Evolutionary conservation across 2,113 vertebrate genomes (phyloP).

Genomic region (Albula glossodonta): DNA sequence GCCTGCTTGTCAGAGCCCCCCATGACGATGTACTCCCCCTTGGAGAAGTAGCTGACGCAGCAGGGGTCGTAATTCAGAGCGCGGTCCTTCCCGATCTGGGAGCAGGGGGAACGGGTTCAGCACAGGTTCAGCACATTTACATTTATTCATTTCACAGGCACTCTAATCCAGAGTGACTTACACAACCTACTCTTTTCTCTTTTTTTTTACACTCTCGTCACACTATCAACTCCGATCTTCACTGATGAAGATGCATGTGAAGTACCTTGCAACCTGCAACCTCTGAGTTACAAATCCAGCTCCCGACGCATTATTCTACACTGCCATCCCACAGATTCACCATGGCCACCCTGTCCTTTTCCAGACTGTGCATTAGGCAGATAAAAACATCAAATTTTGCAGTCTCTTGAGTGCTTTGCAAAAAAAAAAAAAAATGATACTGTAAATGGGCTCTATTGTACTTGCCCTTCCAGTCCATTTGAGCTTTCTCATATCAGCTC

Average conservation of each 20-base stretch:
- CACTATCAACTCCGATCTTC: too few species aligned
- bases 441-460: slow-evolving; percentile 61
- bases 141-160: too few species aligned
- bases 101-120: slow-evolving; percentile 35
- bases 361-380: background rate
- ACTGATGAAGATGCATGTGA: too few species aligned
- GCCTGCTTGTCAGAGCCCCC: slow-evolving; percentile 93
- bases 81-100: slow-evolving; percentile 90
- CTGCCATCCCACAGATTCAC: background rate
- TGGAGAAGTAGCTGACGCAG: slow-evolving; percentile 93
- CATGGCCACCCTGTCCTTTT: background rate
- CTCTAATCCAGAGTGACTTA: too few species aligned
- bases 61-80: slow-evolving; percentile 89
- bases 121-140: slow-evolving; percentile 23
- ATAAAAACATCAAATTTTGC: slow-evolving; percentile 34
- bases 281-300: too few species aligned
- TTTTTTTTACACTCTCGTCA: too few species aligned
- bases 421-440: slow-evolving; percentile 38
- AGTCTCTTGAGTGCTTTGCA: slow-evolving; percentile 45
- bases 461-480: slow-evolving; percentile 57
- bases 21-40: slow-evolving; percentile 92
- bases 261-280: too few species aligned
- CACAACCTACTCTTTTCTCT: too few species aligned
- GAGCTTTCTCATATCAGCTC: slow-evolving; percentile 51
- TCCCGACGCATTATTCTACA: too few species aligned